Conservation (phyloP, 2,797 vertebrate genomes). For the Ptychadena robeensis region DNA sequence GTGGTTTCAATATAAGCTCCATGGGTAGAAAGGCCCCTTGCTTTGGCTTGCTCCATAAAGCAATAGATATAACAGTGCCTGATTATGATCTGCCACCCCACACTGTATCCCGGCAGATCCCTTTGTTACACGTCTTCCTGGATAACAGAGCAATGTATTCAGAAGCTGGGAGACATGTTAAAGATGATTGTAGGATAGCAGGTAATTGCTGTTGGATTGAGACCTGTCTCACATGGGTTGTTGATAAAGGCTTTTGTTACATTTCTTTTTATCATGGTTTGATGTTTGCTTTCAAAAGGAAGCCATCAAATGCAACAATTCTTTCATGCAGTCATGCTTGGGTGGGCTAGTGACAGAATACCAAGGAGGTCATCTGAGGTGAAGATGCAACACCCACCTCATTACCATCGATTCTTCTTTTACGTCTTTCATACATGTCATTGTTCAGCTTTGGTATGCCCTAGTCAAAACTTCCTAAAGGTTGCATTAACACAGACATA, state of each 20-base stretch:
- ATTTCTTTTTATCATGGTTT: constrained; percentile 12
- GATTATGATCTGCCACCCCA: constrained; percentile 25
- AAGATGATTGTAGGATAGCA: constrained; percentile 25
- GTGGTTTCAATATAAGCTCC: not conserved
- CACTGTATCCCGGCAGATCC: constrained; percentile 1
- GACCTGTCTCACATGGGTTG: not conserved
- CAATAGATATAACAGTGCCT: constrained; percentile 15
- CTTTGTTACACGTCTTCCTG: constrained; percentile 24
- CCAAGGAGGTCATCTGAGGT: not conserved
- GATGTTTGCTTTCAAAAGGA: not conserved
- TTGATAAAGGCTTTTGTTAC: constrained; percentile 14
- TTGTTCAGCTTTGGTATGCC: not conserved
- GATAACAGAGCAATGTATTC: constrained; percentile 23
- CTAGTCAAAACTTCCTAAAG: not conserved
- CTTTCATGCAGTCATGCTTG: constrained; percentile 7
- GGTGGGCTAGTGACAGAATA: not conserved
- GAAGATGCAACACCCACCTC: not conserved
- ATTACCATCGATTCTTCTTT: not conserved
- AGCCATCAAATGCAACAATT: constrained; percentile 8
- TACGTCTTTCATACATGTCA: not conserved
- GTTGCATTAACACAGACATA: not conserved
- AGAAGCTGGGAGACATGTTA: constrained; percentile 19
- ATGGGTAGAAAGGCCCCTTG: not conserved
- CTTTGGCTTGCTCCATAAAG: not conserved
- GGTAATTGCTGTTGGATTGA: constrained; percentile 6